Evolutionary conservation across 2,113 vertebrate species (phyloP).

Genomic region (Stomatorhinus ivindoensis): DNA sequence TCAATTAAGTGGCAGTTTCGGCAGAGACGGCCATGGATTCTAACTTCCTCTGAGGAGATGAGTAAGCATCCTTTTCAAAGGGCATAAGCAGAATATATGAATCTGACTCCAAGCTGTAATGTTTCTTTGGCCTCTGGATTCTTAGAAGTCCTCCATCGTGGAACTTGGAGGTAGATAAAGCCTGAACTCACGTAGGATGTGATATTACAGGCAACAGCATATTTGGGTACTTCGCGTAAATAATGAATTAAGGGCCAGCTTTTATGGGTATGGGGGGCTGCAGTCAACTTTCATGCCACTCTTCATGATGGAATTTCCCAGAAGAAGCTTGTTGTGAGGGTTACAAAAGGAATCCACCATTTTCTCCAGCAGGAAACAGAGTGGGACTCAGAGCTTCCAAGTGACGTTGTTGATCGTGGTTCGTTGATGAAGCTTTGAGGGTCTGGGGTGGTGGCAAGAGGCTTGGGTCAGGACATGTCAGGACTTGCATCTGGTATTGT

Average conservation of each 20-base stretch:
- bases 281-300: background rate
- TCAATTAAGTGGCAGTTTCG: background rate
- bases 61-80: conserved; percentile 1
- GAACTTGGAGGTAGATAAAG: background rate
- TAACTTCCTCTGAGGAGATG: background rate
- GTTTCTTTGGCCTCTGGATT: background rate
- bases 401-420: background rate
- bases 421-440: background rate
- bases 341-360: background rate
- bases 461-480: background rate
- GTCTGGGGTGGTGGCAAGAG: background rate
- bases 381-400: background rate
- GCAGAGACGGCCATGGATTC: background rate
- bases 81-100: background rate
- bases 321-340: background rate
- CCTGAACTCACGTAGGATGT: background rate
- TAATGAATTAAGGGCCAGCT: background rate
- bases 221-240: background rate
- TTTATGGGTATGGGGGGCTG: background rate
- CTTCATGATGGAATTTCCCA: background rate
- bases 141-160: background rate
- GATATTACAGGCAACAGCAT: background rate
- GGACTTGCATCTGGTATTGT: background rate
- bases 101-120: background rate
- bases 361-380: background rate